phyloP scores from a whole-genome alignment of 2,113 vertebrate genomes.

The Cranoglanis bouderius region DNA sequence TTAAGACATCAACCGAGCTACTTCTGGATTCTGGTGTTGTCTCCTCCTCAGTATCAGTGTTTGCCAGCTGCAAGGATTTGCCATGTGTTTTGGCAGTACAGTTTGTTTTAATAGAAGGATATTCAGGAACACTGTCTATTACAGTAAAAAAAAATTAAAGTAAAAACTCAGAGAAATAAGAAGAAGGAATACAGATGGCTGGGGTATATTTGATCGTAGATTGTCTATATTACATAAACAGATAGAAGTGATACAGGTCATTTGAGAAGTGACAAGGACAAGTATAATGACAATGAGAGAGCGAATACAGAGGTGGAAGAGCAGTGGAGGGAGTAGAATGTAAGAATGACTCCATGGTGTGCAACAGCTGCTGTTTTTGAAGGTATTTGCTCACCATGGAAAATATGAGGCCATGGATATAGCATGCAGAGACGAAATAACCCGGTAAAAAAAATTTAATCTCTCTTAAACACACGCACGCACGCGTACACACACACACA shows the following conservation, averaged over 20 bases:
- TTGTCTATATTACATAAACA: conserved; percentile 10
- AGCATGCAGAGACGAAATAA: conserved; percentile 58
- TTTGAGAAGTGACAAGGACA: not conserved
- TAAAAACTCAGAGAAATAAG: conserved; percentile 13
- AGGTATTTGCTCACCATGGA: conserved; percentile 70
- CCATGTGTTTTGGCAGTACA: conserved; percentile 47
- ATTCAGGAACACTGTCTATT: conserved; percentile 42
- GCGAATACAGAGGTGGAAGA: not conserved
- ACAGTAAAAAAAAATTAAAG: conserved; percentile 5
- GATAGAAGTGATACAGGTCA: not conserved
- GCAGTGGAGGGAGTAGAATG: conserved; percentile 16
- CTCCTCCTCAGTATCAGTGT: conserved; percentile 12
- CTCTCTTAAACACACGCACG: conserved; percentile 17
- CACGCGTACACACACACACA: conserved; percentile 14
- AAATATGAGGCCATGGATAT: conserved; percentile 70
- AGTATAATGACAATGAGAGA: not conserved
- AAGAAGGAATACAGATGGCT: conserved; percentile 31
- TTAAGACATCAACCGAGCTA: conserved; percentile 13
- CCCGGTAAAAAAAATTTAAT: conserved; percentile 49
- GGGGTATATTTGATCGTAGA: conserved; percentile 13
- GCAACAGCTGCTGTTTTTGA: conserved; percentile 66
- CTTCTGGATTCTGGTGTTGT: conserved; percentile 14
- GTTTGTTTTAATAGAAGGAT: conserved; percentile 45
- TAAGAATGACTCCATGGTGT: conserved; percentile 49
- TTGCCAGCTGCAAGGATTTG: conserved; percentile 44